Evolutionary conservation across 92 coral and sea anemone genomes (phyloP).

Genomic region (Zoanthus gigantus): DNA sequence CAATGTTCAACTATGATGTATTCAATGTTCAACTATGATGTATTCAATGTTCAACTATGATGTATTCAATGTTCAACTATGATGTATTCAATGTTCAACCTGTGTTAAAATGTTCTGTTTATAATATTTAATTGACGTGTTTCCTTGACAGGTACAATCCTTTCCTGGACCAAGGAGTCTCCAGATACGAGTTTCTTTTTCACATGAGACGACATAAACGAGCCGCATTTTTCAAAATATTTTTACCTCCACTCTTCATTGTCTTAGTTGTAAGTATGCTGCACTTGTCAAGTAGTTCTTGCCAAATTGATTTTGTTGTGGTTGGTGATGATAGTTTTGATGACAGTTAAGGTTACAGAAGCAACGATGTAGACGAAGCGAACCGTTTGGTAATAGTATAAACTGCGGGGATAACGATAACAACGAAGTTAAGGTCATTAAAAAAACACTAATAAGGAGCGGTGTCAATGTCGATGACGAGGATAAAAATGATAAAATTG

Average conservation of each 20-base stretch:
- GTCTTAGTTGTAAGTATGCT: conserved; percentile 88
- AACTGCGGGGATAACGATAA: too few species aligned
- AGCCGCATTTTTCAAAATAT: conserved; percentile 97
- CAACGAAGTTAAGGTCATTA: too few species aligned
- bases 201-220: conserved; percentile 98
- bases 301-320: background rate
- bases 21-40: background rate
- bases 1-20: background rate
- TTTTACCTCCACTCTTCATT: conserved; percentile 97
- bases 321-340: background rate
- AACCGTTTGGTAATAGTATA: too few species aligned
- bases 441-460: too few species aligned
- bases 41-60: background rate
- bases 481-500: too few species aligned
- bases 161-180: conserved; percentile 98
- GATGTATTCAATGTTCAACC: background rate
- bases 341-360: background rate
- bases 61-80: background rate
- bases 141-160: conserved; percentile 87
- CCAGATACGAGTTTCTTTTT: conserved; percentile 96
- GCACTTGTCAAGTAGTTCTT: background rate
- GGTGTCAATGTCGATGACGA: too few species aligned
- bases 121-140: background rate
- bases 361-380: background rate
- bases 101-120: background rate